Conservation (phyloP, 2,113 vertebrate genomes). For the Hydrochoerus hydrochaeris region DNA sequence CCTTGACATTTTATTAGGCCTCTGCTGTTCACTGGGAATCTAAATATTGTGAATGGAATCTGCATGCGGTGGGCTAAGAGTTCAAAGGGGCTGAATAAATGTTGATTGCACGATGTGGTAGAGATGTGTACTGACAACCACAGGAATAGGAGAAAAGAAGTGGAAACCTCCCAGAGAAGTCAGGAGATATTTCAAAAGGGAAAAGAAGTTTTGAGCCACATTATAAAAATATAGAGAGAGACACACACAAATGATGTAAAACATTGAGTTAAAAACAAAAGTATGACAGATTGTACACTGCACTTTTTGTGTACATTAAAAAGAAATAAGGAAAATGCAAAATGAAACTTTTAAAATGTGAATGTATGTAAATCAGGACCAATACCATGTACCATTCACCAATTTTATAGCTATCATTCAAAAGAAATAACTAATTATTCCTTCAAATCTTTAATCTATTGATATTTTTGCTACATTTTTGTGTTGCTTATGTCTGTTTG, state of each 20-base stretch:
- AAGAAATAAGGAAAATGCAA: slow-evolving; percentile 59
- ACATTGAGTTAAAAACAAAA: background rate
- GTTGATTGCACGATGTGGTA: background rate
- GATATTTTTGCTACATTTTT: background rate
- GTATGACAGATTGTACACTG: background rate
- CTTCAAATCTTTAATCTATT: background rate
- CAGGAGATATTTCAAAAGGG: background rate
- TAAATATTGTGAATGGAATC: background rate
- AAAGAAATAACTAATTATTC: slow-evolving; percentile 16
- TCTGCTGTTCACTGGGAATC: background rate
- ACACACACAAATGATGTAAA: background rate
- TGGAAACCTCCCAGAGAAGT: background rate
- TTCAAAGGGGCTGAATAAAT: background rate
- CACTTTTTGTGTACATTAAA: background rate
- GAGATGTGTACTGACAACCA: background rate
- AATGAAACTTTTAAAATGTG: slow-evolving; percentile 9
- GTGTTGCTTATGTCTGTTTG: slow-evolving; percentile 60
- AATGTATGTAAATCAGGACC: slow-evolving; percentile 62
- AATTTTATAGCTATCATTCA: background rate
- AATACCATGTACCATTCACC: slow-evolving; percentile 36
- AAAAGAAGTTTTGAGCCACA: slow-evolving; percentile 12
- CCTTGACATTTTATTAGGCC: background rate
- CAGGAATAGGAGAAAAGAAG: background rate
- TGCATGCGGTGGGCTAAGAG: background rate
- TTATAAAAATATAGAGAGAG: background rate